phyloP scores from a whole-genome alignment of 2,113 vertebrate species.

The Scomber colias region DNA sequence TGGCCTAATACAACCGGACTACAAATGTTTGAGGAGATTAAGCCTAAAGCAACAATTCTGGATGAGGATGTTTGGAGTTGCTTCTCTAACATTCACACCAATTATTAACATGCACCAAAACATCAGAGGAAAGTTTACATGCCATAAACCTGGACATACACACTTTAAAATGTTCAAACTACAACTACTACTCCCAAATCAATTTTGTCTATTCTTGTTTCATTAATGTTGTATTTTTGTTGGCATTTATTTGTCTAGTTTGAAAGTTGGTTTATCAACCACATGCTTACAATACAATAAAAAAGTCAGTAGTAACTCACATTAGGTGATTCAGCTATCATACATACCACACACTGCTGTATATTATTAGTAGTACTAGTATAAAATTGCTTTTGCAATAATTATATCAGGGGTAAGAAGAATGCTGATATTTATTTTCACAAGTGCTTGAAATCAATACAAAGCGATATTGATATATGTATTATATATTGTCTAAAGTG shows the following conservation, averaged over 20 bases:
- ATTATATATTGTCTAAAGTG: constrained; percentile 13
- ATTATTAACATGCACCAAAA: background rate
- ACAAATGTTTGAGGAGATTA: background rate
- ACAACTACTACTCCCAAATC: background rate
- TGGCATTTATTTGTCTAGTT: background rate
- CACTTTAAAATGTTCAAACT: background rate
- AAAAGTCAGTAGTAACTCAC: background rate
- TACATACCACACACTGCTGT: background rate
- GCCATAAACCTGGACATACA: background rate
- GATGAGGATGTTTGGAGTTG: too few species aligned
- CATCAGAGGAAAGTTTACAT: background rate
- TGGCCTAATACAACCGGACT: background rate
- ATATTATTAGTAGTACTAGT: too few species aligned
- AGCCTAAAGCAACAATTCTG: background rate
- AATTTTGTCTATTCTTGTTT: background rate
- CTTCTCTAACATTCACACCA: too few species aligned
- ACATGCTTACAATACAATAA: background rate
- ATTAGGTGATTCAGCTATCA: background rate
- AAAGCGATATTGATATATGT: background rate
- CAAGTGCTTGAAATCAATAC: constrained; percentile 50
- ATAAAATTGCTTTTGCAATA: background rate
- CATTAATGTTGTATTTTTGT: background rate
- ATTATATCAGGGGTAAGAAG: background rate
- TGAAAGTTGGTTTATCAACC: too few species aligned
- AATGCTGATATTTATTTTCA: background rate